These are phyloP conservation scores for Oncorhynchus nerka DNA, from an alignment of 2,113 vertebrate genomes.

Conservation along the genomic window DNA sequence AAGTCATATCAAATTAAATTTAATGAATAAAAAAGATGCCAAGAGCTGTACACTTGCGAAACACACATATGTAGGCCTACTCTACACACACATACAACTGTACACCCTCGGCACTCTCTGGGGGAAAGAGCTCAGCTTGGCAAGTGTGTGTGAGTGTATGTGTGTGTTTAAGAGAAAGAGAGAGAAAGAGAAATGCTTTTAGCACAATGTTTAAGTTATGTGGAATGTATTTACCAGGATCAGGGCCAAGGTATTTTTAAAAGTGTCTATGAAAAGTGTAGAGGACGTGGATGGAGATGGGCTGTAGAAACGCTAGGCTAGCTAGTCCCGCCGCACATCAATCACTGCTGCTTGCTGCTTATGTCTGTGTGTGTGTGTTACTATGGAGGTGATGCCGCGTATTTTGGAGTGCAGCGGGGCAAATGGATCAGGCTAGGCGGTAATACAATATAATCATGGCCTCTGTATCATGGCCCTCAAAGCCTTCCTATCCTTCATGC, in stretches of 20 bases:
- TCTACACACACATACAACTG: constrained; percentile 15
- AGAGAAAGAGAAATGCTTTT: too few relatives aligned
- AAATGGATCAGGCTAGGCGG: constrained; percentile 54
- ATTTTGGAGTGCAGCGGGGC: constrained; percentile 22
- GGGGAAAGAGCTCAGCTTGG: constrained; percentile 32
- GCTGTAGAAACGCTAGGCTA: too few relatives aligned
- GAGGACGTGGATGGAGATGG: too few relatives aligned
- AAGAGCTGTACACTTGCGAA: constrained; percentile 37
- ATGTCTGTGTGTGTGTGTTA: too few relatives aligned
- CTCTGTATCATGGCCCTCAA: constrained; percentile 46
- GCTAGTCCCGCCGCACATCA: too few relatives aligned
- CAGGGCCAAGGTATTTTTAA: too few relatives aligned
- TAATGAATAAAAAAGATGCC: constrained; percentile 57
- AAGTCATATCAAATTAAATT: constrained; percentile 66
- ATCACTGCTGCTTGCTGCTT: too few relatives aligned
- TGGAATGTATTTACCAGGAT: background rate
- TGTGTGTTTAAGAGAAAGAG: background rate
- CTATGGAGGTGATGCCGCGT: too few relatives aligned
- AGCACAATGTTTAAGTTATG: too few relatives aligned
- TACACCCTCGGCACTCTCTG: constrained; percentile 32
- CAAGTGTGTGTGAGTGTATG: constrained; percentile 5
- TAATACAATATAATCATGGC: constrained; percentile 59
- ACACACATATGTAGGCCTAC: background rate
- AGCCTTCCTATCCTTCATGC: constrained; percentile 50
- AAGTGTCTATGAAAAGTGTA: background rate